phyloP scores from a whole-genome alignment of 2,797 vertebrate species.

The Capromys pilorides region DNA sequence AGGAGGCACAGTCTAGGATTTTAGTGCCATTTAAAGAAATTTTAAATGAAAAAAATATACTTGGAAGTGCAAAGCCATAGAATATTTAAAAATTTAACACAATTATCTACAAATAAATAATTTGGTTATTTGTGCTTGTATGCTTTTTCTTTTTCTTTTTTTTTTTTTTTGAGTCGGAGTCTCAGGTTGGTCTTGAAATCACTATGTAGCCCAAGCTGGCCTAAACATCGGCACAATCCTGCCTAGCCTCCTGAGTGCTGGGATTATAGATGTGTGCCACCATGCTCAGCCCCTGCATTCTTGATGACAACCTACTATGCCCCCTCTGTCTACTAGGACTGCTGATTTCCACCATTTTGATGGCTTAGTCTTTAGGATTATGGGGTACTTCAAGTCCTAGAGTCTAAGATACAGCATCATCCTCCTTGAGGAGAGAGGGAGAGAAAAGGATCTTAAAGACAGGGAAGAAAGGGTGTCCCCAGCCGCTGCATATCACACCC shows the following conservation, averaged over 20 bases:
- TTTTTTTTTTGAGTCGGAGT: background rate
- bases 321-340: background rate
- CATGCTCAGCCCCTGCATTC: background rate
- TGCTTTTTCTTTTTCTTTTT: background rate
- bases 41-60: slow-evolving; percentile 12
- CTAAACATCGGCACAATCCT: background rate
- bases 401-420: background rate
- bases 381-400: background rate
- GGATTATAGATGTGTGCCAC: background rate
- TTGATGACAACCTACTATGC: background rate
- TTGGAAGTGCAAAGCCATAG: background rate
- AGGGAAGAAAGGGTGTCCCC: too few relatives aligned
- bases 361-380: background rate
- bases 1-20: background rate
- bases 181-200: background rate
- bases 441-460: background rate
- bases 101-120: slow-evolving; percentile 14
- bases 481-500: background rate
- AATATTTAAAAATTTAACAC: slow-evolving; percentile 26
- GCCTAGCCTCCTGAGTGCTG: background rate
- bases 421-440: background rate
- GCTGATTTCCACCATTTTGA: background rate
- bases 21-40: background rate
- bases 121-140: background rate
- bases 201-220: background rate